Conservation (phyloP, 2,888 invertebrate genomes). For the Trilocha varians region DNA sequence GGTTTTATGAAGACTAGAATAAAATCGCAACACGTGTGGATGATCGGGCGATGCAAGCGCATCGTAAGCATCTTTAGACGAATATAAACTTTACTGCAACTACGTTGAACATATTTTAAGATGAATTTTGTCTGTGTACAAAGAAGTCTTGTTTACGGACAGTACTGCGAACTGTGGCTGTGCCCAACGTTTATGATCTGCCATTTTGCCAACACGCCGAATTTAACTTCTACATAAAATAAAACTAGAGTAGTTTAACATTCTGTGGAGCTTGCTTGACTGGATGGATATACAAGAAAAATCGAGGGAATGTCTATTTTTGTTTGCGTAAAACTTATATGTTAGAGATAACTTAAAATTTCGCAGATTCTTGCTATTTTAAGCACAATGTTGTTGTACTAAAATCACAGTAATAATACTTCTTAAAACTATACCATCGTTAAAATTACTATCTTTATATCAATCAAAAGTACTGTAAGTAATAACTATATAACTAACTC, state of each 20-base stretch:
- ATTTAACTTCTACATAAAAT: slow-evolving; percentile 63
- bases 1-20: slow-evolving; percentile 49
- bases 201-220: slow-evolving; percentile 62
- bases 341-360: no score
- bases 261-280: slow-evolving; percentile 6
- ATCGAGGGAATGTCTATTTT: no score
- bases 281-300: neutral
- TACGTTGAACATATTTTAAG: slow-evolving; percentile 22
- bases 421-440: no score
- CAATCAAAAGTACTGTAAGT: no score
- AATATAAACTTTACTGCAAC: slow-evolving; percentile 23
- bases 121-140: slow-evolving; percentile 24
- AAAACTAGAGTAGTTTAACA: slow-evolving; percentile 53
- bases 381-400: no score
- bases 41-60: slow-evolving; percentile 38
- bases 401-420: no score
- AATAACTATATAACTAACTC: no score
- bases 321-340: no score
- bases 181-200: slow-evolving; percentile 64
- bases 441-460: no score
- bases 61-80: slow-evolving; percentile 20
- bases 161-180: slow-evolving; percentile 55
- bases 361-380: no score
- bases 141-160: slow-evolving; percentile 48
- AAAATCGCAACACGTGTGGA: slow-evolving; percentile 49